These are phyloP conservation scores for Bolborhynchus lineola DNA, from an alignment of 2,113 vertebrate species.

Conservation along the genomic window DNA sequence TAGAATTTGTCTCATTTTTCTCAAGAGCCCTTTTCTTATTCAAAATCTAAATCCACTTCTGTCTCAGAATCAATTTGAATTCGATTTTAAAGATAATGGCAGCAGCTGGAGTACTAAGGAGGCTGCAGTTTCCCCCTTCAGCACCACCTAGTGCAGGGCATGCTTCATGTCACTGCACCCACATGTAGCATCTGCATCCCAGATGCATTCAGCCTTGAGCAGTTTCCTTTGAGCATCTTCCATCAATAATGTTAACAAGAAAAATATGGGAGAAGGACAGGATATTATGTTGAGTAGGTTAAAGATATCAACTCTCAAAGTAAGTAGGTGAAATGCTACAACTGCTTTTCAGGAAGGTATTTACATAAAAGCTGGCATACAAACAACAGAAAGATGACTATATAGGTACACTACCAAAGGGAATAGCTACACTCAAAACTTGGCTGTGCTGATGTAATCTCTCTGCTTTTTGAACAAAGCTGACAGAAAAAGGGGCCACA, in stretches of 20 bases:
- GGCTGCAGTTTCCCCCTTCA: not conserved
- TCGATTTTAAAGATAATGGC: not conserved
- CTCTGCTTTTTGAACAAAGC: not conserved
- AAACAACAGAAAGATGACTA: not conserved
- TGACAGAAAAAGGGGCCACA: not conserved
- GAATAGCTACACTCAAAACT: not conserved
- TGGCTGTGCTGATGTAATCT: not conserved
- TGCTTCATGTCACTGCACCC: not conserved
- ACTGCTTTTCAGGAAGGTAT: not conserved
- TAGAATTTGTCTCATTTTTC: not conserved
- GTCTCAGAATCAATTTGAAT: not conserved
- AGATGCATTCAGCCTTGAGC: not conserved
- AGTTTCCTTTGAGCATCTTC: not conserved
- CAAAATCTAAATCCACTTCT: not conserved
- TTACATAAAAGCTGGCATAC: not conserved
- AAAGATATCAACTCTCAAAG: not conserved
- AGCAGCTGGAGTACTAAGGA: not conserved
- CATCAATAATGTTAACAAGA: not conserved
- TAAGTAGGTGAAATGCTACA: not conserved
- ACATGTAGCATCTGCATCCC: not conserved
- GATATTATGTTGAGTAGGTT: not conserved
- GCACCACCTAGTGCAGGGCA: constrained; percentile 33
- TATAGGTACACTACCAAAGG: not conserved
- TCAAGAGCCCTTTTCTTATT: not conserved
- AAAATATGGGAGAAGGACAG: not conserved